phyloP scores from a whole-genome alignment of 2,888 invertebrate genomes.

The Acrobasis repandana region DNA sequence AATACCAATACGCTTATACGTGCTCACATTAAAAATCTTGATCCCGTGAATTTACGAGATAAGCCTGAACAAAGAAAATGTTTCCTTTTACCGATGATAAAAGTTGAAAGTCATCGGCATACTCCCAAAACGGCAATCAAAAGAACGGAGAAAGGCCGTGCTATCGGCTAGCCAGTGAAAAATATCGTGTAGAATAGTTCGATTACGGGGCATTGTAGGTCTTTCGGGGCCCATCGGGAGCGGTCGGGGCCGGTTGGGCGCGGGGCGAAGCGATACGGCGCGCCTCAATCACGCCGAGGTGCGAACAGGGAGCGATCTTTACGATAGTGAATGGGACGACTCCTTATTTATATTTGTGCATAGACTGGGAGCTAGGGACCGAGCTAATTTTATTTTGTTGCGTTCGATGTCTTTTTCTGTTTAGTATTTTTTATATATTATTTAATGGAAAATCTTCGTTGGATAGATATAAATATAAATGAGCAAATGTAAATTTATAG shows the following conservation, averaged over 20 bases:
- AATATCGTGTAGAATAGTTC: constrained; percentile 27
- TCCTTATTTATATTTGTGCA: constrained; percentile 20
- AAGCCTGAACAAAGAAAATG: constrained; percentile 9
- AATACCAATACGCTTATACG: neutral
- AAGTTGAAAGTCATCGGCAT: constrained; percentile 29
- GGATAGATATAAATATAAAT: no score
- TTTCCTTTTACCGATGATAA: constrained; percentile 22
- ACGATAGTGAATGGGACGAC: constrained; percentile 15
- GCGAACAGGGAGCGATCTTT: constrained; percentile 19
- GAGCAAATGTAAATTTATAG: no score
- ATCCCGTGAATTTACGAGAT: constrained; percentile 8
- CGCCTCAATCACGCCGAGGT: constrained; percentile 22
- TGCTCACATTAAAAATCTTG: neutral
- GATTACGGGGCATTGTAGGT: constrained; percentile 23
- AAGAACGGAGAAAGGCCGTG: constrained; percentile 18
- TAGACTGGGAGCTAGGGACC: neutral
- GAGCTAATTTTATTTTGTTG: constrained; percentile 6
- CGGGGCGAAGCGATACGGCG: constrained; percentile 3
- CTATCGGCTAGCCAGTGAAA: constrained; percentile 25
- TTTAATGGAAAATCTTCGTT: no score
- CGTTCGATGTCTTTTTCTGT: neutral
- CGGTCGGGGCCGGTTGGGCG: constrained; percentile 11
- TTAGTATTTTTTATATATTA: neutral
- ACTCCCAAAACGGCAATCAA: constrained; percentile 30
- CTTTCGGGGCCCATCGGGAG: constrained; percentile 16